These are phyloP conservation scores for Iguana delicatissima DNA, from an alignment of 2,797 vertebrate species.

Conservation along the genomic window DNA sequence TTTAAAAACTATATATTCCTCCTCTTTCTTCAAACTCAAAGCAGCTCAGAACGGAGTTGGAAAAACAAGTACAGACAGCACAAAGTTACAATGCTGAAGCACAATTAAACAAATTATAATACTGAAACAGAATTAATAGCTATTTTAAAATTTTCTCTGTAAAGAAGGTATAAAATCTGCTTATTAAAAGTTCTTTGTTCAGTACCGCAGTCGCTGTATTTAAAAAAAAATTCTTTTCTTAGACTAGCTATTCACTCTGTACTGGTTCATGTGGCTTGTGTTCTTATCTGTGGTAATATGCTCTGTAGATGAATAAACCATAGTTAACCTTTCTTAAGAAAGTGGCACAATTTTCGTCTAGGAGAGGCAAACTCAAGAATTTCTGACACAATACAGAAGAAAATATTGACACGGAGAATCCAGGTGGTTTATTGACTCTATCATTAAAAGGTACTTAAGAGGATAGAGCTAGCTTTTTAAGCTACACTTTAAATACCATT, in stretches of 20 bases:
- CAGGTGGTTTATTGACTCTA: conserved; percentile 59
- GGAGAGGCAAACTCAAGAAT: conserved; percentile 36
- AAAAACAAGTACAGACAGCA: too few species aligned
- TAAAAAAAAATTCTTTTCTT: not conserved
- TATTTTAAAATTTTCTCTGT: too few species aligned
- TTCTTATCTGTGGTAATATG: not conserved
- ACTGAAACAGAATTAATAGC: too few species aligned
- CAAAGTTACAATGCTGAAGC: too few species aligned
- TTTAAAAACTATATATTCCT: too few species aligned
- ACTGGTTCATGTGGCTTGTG: not conserved
- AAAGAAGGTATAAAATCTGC: too few species aligned
- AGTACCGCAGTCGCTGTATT: too few species aligned
- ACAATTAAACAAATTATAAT: too few species aligned
- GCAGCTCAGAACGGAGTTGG: too few species aligned
- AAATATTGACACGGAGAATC: conserved; percentile 59
- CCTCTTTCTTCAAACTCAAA: too few species aligned
- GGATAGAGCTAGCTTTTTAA: conserved; percentile 63
- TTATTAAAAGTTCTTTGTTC: too few species aligned
- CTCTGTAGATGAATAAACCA: too few species aligned
- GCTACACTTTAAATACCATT: conserved; percentile 66
- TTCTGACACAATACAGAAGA: not conserved
- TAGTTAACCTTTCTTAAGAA: conserved; percentile 6
- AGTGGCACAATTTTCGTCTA: conserved; percentile 24
- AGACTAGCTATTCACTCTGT: not conserved
- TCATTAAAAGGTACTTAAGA: conserved; percentile 69